Evolutionary conservation across 2,797 vertebrate species (phyloP).

Genomic region (Podarcis lilfordi): DNA sequence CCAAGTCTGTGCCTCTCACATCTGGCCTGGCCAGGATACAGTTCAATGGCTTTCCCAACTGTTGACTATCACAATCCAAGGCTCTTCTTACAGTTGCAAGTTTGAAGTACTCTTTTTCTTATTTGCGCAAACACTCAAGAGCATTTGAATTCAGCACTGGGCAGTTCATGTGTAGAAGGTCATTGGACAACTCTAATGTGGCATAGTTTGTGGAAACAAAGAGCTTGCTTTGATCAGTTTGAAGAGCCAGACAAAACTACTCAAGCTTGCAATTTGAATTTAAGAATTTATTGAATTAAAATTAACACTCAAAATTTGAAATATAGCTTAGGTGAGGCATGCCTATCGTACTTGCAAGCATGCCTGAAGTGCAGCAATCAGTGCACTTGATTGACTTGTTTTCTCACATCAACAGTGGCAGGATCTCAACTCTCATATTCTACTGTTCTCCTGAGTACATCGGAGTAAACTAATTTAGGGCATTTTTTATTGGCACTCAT

Average conservation of each 20-base stretch:
- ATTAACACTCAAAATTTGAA: not conserved
- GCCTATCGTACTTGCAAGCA: accelerated
- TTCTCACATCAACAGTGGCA: not conserved
- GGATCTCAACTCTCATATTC: not conserved
- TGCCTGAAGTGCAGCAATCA: accelerated
- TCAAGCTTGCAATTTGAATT: not conserved
- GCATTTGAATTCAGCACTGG: not conserved
- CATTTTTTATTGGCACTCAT: not conserved
- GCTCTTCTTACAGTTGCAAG: not conserved
- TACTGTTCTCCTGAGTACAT: not conserved
- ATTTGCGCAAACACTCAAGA: not conserved
- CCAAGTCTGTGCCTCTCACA: not conserved
- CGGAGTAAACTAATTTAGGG: not conserved
- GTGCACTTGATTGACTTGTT: not conserved
- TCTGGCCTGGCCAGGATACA: not conserved
- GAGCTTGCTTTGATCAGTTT: not conserved
- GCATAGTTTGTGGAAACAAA: not conserved
- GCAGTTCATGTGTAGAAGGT: not conserved
- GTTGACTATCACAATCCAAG: not conserved
- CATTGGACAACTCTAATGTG: not conserved
- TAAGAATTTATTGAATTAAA: not conserved
- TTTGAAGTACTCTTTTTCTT: not conserved
- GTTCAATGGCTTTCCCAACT: not conserved
- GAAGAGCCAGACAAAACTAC: not conserved
- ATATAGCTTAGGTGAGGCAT: not conserved